These are phyloP conservation scores for Henricia sp. DNA, from an alignment of 53 echinoderm and acorn worm species.

Conservation along the genomic window DNA sequence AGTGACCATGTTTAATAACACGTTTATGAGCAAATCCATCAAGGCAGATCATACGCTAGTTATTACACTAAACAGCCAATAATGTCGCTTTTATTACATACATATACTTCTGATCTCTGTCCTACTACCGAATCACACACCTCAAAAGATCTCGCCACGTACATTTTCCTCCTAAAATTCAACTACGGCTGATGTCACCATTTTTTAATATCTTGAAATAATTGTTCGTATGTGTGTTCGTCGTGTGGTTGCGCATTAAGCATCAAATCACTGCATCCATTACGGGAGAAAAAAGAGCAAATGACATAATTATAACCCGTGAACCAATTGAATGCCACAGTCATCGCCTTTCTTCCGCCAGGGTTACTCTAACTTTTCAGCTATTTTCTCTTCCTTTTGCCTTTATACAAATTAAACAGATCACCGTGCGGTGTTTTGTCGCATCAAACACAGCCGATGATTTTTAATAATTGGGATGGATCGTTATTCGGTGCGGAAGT, in stretches of 20 bases:
- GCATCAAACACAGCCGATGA: slow-evolving; percentile 36
- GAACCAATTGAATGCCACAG: slow-evolving; percentile 47
- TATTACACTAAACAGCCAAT: slow-evolving; percentile 28
- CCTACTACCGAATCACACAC: slow-evolving; percentile 19
- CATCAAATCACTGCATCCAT: slow-evolving; percentile 17
- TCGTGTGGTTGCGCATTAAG: slow-evolving; percentile 5
- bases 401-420: slow-evolving; percentile 25
- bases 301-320: no score
- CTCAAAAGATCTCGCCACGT: slow-evolving; percentile 10
- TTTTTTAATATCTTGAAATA: slow-evolving; percentile 39
- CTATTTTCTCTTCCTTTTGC: neutral
- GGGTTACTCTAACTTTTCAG: slow-evolving; percentile 52
- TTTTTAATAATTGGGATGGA: neutral
- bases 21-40: slow-evolving; percentile 51
- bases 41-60: slow-evolving; percentile 18
- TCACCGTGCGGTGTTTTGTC: slow-evolving; percentile 7
- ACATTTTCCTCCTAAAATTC: neutral
- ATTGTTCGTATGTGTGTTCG: neutral
- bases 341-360: slow-evolving; percentile 35
- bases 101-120: neutral
- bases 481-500: neutral
- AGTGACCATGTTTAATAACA: no score
- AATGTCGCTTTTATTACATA: slow-evolving; percentile 16
- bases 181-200: slow-evolving; percentile 26
- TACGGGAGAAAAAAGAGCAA: slow-evolving; percentile 22